Conservation (phyloP, 2,113 vertebrate genomes). For the Salvelinus namaycush region DNA sequence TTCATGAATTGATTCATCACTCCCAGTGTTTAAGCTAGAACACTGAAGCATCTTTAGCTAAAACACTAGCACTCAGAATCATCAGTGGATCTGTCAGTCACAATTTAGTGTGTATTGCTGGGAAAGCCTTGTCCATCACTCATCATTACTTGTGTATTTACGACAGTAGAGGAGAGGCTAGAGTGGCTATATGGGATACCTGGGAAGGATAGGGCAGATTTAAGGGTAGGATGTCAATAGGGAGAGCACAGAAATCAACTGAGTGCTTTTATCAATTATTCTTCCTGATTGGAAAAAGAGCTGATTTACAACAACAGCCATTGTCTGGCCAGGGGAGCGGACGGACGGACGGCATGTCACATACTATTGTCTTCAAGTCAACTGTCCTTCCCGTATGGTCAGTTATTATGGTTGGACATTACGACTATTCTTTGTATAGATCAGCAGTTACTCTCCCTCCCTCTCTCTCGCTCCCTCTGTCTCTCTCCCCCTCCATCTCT, state of each 20-base stretch:
- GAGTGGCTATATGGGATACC: too few species aligned
- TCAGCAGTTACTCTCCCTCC: too few species aligned
- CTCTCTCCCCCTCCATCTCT: too few species aligned
- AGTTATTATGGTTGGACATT: too few species aligned
- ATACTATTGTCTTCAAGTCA: neutral
- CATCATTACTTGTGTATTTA: slow-evolving; percentile 21
- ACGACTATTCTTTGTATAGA: too few species aligned
- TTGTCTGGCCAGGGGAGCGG: slow-evolving; percentile 1
- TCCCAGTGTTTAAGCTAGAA: too few species aligned
- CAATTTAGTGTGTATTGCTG: neutral
- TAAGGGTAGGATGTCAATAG: neutral
- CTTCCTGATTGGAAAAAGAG: neutral
- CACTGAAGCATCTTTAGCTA: too few species aligned
- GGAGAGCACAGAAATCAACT: slow-evolving; percentile 10
- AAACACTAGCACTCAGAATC: neutral
- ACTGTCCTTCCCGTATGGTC: too few species aligned
- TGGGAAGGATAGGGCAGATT: neutral
- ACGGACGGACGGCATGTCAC: neutral
- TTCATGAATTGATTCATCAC: too few species aligned
- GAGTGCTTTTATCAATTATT: slow-evolving; percentile 23
- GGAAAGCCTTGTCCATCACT: slow-evolving; percentile 10
- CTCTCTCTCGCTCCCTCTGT: too few species aligned
- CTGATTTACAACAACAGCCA: neutral
- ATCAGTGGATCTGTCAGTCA: neutral
- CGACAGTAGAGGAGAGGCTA: neutral